These are phyloP conservation scores for Drosophila kohkoa DNA, from an alignment of 1,140 invertebrate species.

Conservation along the genomic window DNA sequence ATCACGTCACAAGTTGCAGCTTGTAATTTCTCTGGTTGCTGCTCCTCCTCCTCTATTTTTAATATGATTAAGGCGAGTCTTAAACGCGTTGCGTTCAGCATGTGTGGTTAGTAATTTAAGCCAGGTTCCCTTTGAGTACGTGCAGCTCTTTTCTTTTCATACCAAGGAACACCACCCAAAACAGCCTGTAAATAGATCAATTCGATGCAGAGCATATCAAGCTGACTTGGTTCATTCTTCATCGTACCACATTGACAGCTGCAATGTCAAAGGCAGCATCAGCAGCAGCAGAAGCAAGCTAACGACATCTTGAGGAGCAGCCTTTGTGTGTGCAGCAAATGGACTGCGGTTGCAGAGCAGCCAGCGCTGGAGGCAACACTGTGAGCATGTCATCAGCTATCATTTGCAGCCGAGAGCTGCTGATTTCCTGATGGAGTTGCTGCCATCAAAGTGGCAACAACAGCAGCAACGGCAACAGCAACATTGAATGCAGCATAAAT, in stretches of 20 bases:
- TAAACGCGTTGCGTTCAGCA: constrained; percentile 21
- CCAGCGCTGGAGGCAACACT: constrained; percentile 4
- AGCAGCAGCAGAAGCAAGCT: constrained; percentile 13
- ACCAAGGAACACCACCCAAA: not conserved
- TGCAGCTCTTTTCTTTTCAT: not conserved
- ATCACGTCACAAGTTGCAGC: constrained; percentile 50
- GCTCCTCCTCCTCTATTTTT: constrained; percentile 33
- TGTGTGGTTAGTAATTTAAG: constrained; percentile 2
- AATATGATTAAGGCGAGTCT: constrained; percentile 22
- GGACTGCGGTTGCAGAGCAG: constrained; percentile 11
- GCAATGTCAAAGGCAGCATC: constrained; percentile 45
- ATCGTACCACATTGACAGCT: constrained; percentile 38
- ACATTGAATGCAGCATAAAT: constrained; percentile 10
- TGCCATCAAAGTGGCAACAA: constrained; percentile 31
- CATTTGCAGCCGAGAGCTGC: constrained; percentile 38
- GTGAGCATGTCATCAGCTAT: constrained; percentile 37
- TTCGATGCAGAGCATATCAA: not conserved
- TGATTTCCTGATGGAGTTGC: constrained; percentile 34
- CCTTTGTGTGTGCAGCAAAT: constrained; percentile 23
- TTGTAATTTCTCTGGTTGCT: constrained; percentile 3
- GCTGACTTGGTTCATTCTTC: not conserved
- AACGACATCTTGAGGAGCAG: constrained; percentile 48
- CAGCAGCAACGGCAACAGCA: not conserved
- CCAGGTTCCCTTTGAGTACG: not conserved
- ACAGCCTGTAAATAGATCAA: constrained; percentile 3